Base-by-base conservation (phyloP, 2,797 vertebrate genomes). In the Lithobates sylvaticus region DNA sequence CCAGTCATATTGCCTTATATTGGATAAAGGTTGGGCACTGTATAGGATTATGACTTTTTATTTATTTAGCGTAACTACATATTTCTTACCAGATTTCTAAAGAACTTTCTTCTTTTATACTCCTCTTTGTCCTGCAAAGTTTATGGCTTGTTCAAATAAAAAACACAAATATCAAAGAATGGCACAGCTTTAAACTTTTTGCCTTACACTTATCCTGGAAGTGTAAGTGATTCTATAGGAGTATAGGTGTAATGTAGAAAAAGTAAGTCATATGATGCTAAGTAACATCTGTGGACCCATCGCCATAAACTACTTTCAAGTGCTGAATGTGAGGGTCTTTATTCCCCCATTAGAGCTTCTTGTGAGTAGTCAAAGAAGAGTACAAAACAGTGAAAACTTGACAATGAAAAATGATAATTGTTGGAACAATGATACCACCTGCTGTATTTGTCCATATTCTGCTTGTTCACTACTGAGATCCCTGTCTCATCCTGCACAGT, bases 321-420 rank as follows among this genome's bases (percentile, higher is more conserved):
- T 73, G 18, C 23, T 32, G 18, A 73, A 50, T 84, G 26, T 50
- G 78, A 68, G n/a, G 39, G n/a, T 80, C 71, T 84, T 83, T 79
- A 54, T 83, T 72, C 26, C 12, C 50, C 71, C 76, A 75, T 79
- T 76, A 79, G 67, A 61, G 76, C 83, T 79, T 70, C 76, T 83
- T 69, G 29, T 13, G 76, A 87, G 70, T 67, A 29, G 75, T 58
- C n/a, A 54, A 65, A 58, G 71, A 27, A 71, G 65, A 71, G 54
- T 27, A 39, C 26, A 39, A 67, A 84, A 70, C 50, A 36, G 36
- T 50, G 42, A 68, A 84, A 87, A 79, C 86, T 84, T 87, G 86
- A 87, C 86, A 87, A 84, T 87, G 86, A 87, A 79, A 84, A 87
- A 87, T 87, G 81, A 87, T 79, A 74, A 87, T 80, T 84, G 81